A percentile compares a stretch with the other conserved stretches of the same genome.
These are phyloP conservation scores for Limnothrissa miodon DNA, from an alignment of 2,113 vertebrate genomes.

Conservation along the genomic window DNA sequence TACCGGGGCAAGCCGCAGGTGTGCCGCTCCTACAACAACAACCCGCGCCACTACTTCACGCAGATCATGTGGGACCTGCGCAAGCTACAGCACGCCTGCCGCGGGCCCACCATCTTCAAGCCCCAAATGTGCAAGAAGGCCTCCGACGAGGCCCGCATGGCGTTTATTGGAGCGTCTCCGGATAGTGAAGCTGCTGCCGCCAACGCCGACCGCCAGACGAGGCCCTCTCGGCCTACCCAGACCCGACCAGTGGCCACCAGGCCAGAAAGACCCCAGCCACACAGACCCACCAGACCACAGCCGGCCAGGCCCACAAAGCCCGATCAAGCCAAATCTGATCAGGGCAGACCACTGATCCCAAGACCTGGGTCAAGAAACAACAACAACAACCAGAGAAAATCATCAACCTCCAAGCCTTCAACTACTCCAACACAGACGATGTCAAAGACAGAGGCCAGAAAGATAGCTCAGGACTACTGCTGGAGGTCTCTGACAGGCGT, in stretches of 20 bases:
- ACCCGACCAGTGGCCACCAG: not conserved
- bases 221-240: not conserved
- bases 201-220: not conserved
- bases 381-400: conserved; percentile 18
- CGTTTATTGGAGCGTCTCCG: conserved; percentile 48
- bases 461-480: conserved; percentile 71
- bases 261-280: not conserved
- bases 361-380: conserved; percentile 17
- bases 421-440: conserved; percentile 35
- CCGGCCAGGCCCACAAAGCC: not conserved
- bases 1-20: conserved; percentile 69
- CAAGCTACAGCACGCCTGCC: conserved; percentile 70
- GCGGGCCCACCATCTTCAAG: conserved; percentile 61
- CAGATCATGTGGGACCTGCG: conserved; percentile 73
- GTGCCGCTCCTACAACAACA: conserved; percentile 73
- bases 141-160: conserved; percentile 70
- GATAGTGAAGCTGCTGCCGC: not conserved
- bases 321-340: conserved; percentile 14
- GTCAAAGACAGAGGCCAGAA: conserved; percentile 62
- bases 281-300: conserved; percentile 12
- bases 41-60: conserved; percentile 76
- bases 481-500: conserved; percentile 75
- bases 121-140: conserved; percentile 77
- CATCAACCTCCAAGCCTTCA: conserved; percentile 30
- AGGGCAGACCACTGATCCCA: conserved; percentile 18